phyloP scores from a whole-genome alignment of 1,140 invertebrate species.

The Megathymus violae region DNA sequence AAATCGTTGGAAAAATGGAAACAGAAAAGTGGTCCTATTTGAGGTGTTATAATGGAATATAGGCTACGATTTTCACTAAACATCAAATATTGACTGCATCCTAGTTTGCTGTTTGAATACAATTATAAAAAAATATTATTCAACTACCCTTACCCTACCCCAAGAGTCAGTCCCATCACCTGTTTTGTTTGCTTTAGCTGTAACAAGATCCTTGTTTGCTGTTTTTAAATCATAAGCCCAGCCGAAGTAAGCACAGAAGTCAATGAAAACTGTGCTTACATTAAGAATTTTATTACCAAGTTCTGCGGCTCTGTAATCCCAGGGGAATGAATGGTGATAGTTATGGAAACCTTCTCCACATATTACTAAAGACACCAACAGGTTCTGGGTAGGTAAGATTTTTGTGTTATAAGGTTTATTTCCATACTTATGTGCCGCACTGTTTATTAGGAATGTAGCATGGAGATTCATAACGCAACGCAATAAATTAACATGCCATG shows the following conservation, averaged over 20 bases:
- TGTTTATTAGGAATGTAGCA: constrained; percentile 47
- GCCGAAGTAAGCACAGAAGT: constrained; percentile 5
- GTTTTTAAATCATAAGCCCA: constrained; percentile 21
- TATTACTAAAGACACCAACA: constrained; percentile 28
- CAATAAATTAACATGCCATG: constrained; percentile 39
- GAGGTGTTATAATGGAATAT: too few relatives aligned
- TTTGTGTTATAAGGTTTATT: constrained; percentile 47
- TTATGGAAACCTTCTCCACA: constrained; percentile 38
- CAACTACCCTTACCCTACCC: too few relatives aligned
- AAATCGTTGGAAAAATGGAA: too few relatives aligned
- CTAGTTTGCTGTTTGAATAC: too few relatives aligned
- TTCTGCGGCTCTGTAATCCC: constrained; percentile 33
- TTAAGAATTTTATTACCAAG: constrained; percentile 19
- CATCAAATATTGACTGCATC: too few relatives aligned
- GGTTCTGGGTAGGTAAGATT: constrained; percentile 40
- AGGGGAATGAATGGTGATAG: constrained; percentile 31
- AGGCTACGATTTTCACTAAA: too few relatives aligned
- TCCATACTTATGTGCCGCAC: constrained; percentile 48
- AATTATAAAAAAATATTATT: too few relatives aligned
- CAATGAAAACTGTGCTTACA: constrained; percentile 9
- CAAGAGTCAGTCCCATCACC: neutral
- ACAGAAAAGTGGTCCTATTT: too few relatives aligned
- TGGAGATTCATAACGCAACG: constrained; percentile 46
- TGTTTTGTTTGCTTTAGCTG: neutral
- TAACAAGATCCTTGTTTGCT: neutral